Base-by-base conservation (phyloP, 2,113 vertebrate genomes). In the Pelecanoides urinatrix region DNA sequence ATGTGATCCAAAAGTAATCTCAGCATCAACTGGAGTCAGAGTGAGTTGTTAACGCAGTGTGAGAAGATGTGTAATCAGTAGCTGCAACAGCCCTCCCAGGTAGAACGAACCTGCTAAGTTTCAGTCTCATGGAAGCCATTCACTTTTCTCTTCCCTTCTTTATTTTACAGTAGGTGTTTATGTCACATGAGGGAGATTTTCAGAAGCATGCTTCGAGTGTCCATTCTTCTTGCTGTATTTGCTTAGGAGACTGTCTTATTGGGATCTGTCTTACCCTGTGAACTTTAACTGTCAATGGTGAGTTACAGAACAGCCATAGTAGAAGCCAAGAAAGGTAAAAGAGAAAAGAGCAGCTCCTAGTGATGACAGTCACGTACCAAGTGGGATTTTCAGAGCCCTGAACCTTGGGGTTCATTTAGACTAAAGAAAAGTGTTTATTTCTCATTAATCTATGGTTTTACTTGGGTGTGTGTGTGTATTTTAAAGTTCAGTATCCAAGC, bases 1-100 rank as follows among this genome's bases (percentile, higher is more conserved):
- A 78, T 77, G 70, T 81, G 73, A 78, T 91, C 72, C 53, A 76
- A 85, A 92, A 89, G 76, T 80, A 91, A 73, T 87, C 79, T 89
- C 45, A 4, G 49, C 83, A 84, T 68, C 85, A n/a, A 16, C 72
- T 55, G 90, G 49, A 87, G 80, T 72, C 76, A 71, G 66, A 32
- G 38, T 29, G 90, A 79, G 86, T 49, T 89, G 88, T 94, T 94
- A 95, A 75, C 78, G 18, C 71, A 65, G 87, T 78, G 53, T 74
- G 88, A 92, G 83, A 59, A 40, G 42, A 83, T 86, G 53, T 87
- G 59, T 59, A 61, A 78, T 74, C 94, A 66, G 86, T 79, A 87
- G 79, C 83, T 96, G 66, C 76, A 76, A 53, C 67, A 83, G 59
- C 81, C 47, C 92, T 92, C 59, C 77, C 67, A 92, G 63, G 89